Evolutionary conservation across 1,140 invertebrate genomes (phyloP).

Genomic region (Agraylea sexmaculata): DNA sequence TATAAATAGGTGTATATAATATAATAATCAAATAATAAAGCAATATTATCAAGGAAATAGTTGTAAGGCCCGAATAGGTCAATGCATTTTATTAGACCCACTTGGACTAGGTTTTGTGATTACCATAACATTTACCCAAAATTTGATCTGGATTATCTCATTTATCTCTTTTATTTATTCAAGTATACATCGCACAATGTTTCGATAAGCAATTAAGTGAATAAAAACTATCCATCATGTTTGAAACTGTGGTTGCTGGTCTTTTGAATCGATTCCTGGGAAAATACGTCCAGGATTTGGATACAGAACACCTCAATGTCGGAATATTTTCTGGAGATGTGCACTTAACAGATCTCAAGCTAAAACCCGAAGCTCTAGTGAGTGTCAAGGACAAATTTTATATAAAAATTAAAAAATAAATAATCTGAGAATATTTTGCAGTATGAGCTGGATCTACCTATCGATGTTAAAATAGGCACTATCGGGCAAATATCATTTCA

Average conservation of each 20-base stretch:
- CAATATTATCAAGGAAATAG: no score
- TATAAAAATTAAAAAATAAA: slow-evolving; percentile 6
- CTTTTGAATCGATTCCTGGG: slow-evolving; percentile 67
- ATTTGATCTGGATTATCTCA: not conserved
- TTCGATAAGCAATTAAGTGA: no score
- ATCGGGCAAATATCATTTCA: slow-evolving; percentile 63
- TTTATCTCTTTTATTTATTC: not conserved
- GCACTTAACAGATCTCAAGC: slow-evolving; percentile 60
- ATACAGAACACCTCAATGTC: slow-evolving; percentile 70
- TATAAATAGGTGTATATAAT: no score
- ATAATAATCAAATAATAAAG: no score
- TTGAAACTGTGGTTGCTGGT: slow-evolving; percentile 67
- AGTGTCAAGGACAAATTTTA: slow-evolving; percentile 23
- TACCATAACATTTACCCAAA: not conserved
- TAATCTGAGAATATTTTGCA: slow-evolving; percentile 35
- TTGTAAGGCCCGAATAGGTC: slow-evolving; percentile 2
- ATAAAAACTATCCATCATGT: slow-evolving; percentile 49
- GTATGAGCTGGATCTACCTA: slow-evolving; percentile 68
- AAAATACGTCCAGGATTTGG: slow-evolving; percentile 70
- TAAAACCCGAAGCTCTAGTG: slow-evolving; percentile 72
- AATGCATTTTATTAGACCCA: not conserved
- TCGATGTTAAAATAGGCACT: slow-evolving; percentile 68
- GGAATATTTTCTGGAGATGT: slow-evolving; percentile 73
- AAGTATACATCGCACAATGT: not conserved
- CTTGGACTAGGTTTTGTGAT: not conserved